phyloP scores from a whole-genome alignment of 2,888 invertebrate species.

The Clostera curtula region DNA sequence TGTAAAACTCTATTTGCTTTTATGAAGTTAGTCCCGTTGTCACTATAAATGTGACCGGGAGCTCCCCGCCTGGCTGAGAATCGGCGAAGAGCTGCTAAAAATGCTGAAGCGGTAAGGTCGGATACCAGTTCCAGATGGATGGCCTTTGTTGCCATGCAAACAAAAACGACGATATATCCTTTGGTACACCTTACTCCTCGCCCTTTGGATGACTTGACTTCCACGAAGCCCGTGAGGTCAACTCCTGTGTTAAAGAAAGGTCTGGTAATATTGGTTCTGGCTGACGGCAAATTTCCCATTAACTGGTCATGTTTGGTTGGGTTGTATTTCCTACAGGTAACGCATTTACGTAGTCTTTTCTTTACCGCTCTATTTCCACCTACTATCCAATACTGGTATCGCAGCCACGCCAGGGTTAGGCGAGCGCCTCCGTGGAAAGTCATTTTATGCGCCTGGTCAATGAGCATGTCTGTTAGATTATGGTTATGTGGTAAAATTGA shows the following conservation, averaged over 20 bases:
- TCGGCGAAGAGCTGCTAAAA: slow-evolving; percentile 20
- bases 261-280: slow-evolving; percentile 3
- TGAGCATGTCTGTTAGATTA: slow-evolving; percentile 7
- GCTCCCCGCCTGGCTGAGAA: slow-evolving; percentile 19
- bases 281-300: slow-evolving; percentile 8
- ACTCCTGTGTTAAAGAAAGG: slow-evolving; percentile 8
- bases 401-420: slow-evolving; percentile 3
- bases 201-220: slow-evolving; percentile 11
- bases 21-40: slow-evolving; percentile 21
- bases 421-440: slow-evolving; percentile 8
- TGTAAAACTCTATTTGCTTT: slow-evolving; percentile 15
- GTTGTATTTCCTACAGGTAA: slow-evolving; percentile 5
- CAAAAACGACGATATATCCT: slow-evolving; percentile 20
- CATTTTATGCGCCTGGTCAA: slow-evolving; percentile 5
- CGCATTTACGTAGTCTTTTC: slow-evolving; percentile 5
- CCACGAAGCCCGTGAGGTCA: slow-evolving; percentile 7
- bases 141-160: slow-evolving; percentile 18
- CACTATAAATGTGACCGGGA: slow-evolving; percentile 20
- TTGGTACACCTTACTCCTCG: slow-evolving; percentile 10
- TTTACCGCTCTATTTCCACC: slow-evolving; percentile 7
- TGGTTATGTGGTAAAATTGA: slow-evolving; percentile 6
- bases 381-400: slow-evolving; percentile 11
- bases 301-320: slow-evolving; percentile 4
- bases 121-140: slow-evolving; percentile 24
- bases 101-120: slow-evolving; percentile 19